Evolutionary conservation across 2,797 vertebrate species (phyloP).

Genomic region (Novumbra hubbsi): DNA sequence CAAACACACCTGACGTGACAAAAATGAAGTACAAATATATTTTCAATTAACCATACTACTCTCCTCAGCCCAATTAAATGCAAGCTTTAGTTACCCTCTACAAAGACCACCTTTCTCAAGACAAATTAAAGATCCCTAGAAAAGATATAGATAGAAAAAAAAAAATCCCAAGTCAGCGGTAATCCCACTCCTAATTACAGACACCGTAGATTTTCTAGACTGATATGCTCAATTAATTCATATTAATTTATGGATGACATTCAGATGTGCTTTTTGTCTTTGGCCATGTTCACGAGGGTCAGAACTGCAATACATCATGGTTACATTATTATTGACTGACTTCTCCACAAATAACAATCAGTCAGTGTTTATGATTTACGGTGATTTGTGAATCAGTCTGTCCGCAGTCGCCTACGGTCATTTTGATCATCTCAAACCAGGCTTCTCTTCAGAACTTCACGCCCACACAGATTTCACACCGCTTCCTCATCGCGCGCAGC

Average conservation of each 20-base stretch:
- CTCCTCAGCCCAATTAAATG: slow-evolving; percentile 69
- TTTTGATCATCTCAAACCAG: no score
- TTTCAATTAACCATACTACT: slow-evolving; percentile 36
- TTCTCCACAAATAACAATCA: background rate
- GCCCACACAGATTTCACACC: slow-evolving; percentile 29
- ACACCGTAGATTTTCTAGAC: slow-evolving; percentile 64
- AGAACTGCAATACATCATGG: no score
- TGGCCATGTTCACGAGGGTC: background rate
- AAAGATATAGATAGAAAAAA: slow-evolving; percentile 65
- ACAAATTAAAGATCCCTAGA: slow-evolving; percentile 74
- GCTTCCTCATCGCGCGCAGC: background rate
- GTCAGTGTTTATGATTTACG: no score
- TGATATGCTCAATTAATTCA: slow-evolving; percentile 75
- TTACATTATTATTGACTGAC: background rate
- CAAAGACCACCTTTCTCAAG: slow-evolving; percentile 64
- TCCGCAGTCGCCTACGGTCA: no score
- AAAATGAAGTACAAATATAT: background rate
- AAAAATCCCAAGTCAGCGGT: slow-evolving; percentile 63
- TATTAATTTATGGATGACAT: slow-evolving; percentile 74
- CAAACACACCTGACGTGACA: slow-evolving; percentile 24
- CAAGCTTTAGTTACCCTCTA: slow-evolving; percentile 68
- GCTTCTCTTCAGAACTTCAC: slow-evolving; percentile 17
- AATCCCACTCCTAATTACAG: slow-evolving; percentile 71
- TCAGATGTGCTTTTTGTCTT: slow-evolving; percentile 53
- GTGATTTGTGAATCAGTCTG: no score